A percentile compares a stretch with the other conserved stretches of the same genome.
Conservation (phyloP, 2,888 invertebrate genomes). For the Cordilura impudica region DNA sequence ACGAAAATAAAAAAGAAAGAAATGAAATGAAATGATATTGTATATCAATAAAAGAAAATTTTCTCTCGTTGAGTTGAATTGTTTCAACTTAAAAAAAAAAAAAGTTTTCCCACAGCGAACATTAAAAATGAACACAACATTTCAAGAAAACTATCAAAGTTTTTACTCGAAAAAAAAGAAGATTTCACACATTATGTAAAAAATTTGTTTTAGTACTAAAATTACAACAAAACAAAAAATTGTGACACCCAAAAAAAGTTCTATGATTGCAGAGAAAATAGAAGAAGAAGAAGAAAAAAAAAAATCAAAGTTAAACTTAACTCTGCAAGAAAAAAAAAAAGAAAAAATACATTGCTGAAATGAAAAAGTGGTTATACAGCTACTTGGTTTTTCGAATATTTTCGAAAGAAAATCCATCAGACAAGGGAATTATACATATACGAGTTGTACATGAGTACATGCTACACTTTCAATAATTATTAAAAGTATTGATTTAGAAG, state of each 20-base stretch:
- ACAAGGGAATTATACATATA: too few species aligned
- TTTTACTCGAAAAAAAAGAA: slow-evolving; percentile 29
- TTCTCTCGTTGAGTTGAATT: slow-evolving; percentile 17
- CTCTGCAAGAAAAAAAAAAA: not conserved
- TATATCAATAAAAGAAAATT: slow-evolving; percentile 27
- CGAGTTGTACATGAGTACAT: too few species aligned
- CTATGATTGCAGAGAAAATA: slow-evolving; percentile 42
- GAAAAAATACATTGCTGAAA: not conserved
- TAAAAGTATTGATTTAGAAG: too few species aligned
- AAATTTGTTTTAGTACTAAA: slow-evolving; percentile 11
- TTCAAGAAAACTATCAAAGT: slow-evolving; percentile 35
- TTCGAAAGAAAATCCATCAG: not conserved
- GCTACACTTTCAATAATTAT: too few species aligned
- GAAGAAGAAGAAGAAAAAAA: slow-evolving; percentile 12
- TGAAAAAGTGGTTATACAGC: slow-evolving; percentile 16
- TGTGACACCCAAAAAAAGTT: slow-evolving; percentile 46
- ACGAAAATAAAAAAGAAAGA: too few species aligned
- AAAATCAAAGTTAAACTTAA: slow-evolving; percentile 27
- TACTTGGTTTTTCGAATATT: slow-evolving; percentile 14
- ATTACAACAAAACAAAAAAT: slow-evolving; percentile 23
- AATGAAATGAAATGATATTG: slow-evolving; percentile 11
- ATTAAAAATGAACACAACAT: slow-evolving; percentile 26
- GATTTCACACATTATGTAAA: slow-evolving; percentile 45
- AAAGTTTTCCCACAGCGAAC: slow-evolving; percentile 40
- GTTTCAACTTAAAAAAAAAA: not conserved